These are phyloP conservation scores for Telenomus remus DNA, from an alignment of 1,140 invertebrate genomes.

Conservation along the genomic window DNA sequence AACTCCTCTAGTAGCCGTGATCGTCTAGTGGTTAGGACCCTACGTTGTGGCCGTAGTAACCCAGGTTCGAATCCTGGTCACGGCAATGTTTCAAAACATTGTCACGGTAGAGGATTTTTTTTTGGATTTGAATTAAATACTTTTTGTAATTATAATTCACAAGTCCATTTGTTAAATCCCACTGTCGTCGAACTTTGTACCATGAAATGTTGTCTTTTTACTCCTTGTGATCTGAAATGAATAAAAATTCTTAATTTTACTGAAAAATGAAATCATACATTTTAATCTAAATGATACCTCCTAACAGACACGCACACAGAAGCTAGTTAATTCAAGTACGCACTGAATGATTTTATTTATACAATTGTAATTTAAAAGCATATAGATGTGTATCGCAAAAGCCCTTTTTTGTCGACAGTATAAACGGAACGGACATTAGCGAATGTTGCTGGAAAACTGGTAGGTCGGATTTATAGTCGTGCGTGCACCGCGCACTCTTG, in stretches of 20 bases:
- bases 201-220: no score
- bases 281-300: no score
- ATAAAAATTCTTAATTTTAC: no score
- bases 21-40: slow-evolving; percentile 9
- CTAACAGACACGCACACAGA: no score
- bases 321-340: no score
- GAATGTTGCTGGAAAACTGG: slow-evolving; percentile 39
- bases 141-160: no score
- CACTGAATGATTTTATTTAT: no score
- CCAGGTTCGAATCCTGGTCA: slow-evolving; percentile 94
- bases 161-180: no score
- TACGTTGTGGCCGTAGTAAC: slow-evolving; percentile 89
- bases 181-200: no score
- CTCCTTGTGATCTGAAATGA: no score
- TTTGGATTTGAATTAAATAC: slow-evolving; percentile 21
- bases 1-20: slow-evolving; percentile 71
- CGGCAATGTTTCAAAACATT: slow-evolving; percentile 78
- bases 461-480: slow-evolving; percentile 62
- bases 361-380: no score
- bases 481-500: slow-evolving; percentile 50
- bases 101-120: slow-evolving; percentile 68
- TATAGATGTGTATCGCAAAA: background rate
- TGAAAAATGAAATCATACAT: no score
- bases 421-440: slow-evolving; percentile 39
- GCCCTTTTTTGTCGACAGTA: slow-evolving; percentile 27